phyloP scores from a whole-genome alignment of 2,113 vertebrate genomes.

The Crotophaga sulcirostris region DNA sequence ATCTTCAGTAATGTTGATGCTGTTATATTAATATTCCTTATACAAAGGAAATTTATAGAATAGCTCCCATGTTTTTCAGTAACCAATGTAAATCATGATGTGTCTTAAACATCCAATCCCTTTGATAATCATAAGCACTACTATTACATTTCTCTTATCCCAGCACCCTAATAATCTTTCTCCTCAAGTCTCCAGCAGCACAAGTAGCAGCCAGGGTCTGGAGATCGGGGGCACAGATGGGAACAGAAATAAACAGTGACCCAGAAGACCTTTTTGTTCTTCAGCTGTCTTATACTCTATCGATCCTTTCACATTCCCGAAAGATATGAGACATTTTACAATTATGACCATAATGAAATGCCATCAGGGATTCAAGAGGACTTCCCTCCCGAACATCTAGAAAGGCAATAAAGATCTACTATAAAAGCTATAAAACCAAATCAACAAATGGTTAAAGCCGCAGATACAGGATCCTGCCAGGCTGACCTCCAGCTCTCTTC shows the following conservation, averaged over 20 bases:
- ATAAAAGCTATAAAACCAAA: constrained; percentile 53
- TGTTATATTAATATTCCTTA: neutral
- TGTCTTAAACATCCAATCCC: neutral
- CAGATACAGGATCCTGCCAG: neutral
- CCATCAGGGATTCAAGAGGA: constrained; percentile 12
- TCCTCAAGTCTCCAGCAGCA: neutral
- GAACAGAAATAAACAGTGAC: neutral
- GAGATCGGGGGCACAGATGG: fast-evolving
- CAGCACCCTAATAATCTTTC: neutral
- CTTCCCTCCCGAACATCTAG: constrained; percentile 35
- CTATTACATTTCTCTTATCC: neutral
- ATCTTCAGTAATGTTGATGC: neutral
- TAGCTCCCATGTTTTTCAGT: neutral
- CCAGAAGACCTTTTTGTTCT: neutral
- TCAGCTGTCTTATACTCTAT: neutral
- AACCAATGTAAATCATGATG: neutral
- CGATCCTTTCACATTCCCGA: constrained; percentile 8
- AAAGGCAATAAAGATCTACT: constrained; percentile 2
- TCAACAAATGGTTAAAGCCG: neutral
- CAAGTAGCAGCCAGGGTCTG: neutral
- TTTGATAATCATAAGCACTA: neutral
- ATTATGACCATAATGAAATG: constrained; percentile 42
- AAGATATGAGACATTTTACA: constrained; percentile 36
- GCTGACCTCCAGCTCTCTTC: neutral
- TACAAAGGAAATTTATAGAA: neutral